A percentile compares a stretch with the other conserved stretches of the same genome.
Conservation (phyloP, 2,113 vertebrate species). For the Meriones unguiculatus region DNA sequence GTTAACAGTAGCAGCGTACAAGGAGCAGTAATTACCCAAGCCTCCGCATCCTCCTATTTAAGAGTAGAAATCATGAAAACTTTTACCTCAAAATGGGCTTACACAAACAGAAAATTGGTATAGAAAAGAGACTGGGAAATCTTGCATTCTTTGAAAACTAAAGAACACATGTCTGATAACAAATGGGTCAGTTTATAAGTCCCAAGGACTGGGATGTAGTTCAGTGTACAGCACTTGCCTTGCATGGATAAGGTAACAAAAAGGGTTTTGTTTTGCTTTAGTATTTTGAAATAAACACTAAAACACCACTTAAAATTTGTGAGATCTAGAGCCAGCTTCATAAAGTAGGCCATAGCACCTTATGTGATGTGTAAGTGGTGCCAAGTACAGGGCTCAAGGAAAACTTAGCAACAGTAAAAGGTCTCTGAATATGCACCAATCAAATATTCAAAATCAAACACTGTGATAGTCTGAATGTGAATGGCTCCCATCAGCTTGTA, state of each 20-base stretch:
- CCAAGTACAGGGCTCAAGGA: neutral
- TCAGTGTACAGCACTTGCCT: neutral
- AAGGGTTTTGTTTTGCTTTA: neutral
- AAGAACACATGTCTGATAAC: neutral
- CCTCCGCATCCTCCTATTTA: neutral
- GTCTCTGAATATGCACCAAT: neutral
- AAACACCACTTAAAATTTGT: conserved; percentile 9
- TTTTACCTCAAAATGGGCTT: neutral
- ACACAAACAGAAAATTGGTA: neutral
- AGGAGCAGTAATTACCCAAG: neutral
- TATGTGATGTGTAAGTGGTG: neutral
- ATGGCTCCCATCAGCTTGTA: neutral
- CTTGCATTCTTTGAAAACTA: neutral
- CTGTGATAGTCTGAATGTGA: neutral
- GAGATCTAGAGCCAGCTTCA: neutral
- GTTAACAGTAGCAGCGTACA: neutral
- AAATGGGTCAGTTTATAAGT: neutral
- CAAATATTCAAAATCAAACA: neutral
- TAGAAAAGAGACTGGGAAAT: neutral
- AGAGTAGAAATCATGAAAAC: neutral
- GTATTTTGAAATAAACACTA: neutral
- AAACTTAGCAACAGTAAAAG: neutral
- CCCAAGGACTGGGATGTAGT: neutral
- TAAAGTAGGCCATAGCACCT: neutral
- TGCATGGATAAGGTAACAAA: neutral